Evolutionary conservation across 2,113 vertebrate genomes (phyloP), one percentile per base, ranked within the genome.

Genomic region (Proteles cristata): DNA sequence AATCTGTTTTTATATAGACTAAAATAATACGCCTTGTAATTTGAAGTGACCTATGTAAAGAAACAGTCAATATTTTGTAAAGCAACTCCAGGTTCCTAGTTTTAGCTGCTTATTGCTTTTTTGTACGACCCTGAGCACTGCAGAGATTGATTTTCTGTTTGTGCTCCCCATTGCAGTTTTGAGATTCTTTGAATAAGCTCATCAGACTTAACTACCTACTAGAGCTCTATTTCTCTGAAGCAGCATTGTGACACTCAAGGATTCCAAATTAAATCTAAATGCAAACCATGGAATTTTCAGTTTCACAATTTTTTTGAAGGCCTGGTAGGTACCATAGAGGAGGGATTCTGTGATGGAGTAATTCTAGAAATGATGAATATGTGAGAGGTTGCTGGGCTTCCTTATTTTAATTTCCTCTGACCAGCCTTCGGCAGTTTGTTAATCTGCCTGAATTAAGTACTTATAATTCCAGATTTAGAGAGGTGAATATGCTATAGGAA

Each of bases 241-340:
- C 76, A 94, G 83, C 94, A 97, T 97, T 88, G 92, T 93, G 97
- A 94, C 97, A 94, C 82, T 97, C 85, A 97, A 94, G 84, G 98
- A 96, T 98, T 98, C 73, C 92, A 97, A 98, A 98, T 98, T 97
- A 98, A 98, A 97, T 97, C 68, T 95, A 93, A 90, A 96, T 98
- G 77, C 53, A 96, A 98, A 87, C 17, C 58, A 76, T 96, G 94
- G 50, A 97, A 93, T 96, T 97, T 98, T 45, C 88, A 97, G 96
- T 77, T 94, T 97, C 91, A 89, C 68, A 88, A 65, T 97, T 98
- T 92, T 66, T 91, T 0, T 95, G 63, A 96, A 96, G 71, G 55
- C 91, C 95, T 83, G 92, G 74, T 97, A 98, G 95, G 97, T 97
- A 81, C 66, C 93, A 90, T 77, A 94, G 4, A 90, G 77, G 95